Conservation (phyloP, 2,888 invertebrate genomes). For the Chironomus riparius region DNA sequence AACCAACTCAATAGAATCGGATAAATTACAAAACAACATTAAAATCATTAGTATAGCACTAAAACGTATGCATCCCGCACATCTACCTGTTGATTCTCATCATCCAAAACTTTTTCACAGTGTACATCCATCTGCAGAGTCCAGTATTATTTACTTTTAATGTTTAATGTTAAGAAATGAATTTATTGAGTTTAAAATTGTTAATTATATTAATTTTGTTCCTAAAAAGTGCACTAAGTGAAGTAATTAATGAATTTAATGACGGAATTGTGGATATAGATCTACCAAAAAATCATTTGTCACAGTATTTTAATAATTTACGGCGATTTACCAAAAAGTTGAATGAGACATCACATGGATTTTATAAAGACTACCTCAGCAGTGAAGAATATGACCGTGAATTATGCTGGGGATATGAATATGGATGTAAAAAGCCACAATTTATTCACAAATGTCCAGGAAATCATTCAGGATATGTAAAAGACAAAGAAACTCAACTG, state of each 20-base stretch:
- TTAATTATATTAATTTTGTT: not conserved
- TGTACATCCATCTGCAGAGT: not conserved
- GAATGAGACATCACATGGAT: conserved; percentile 49
- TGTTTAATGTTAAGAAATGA: not conserved
- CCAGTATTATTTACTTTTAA: not conserved
- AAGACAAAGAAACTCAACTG: conserved; percentile 69
- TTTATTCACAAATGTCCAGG: conserved; percentile 62
- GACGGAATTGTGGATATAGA: conserved; percentile 40
- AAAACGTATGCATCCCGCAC: not conserved
- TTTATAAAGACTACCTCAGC: conserved; percentile 48
- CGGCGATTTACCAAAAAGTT: conserved; percentile 54
- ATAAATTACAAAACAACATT: too few relatives aligned
- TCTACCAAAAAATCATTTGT: conserved; percentile 61
- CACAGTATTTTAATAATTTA: conserved; percentile 64
- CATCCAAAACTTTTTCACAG: not conserved
- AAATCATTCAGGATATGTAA: conserved; percentile 77
- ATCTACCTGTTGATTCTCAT: not conserved
- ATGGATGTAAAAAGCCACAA: conserved; percentile 56
- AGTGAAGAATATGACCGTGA: conserved; percentile 35
- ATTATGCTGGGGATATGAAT: conserved; percentile 82
- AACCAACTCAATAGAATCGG: too few relatives aligned
- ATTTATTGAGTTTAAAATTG: conserved; percentile 1
- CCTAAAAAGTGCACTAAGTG: not conserved
- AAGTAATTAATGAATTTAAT: not conserved
- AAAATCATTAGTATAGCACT: too few relatives aligned